Base-by-base conservation (phyloP, 1,140 invertebrate species). In the Notospermus geniculatus region DNA sequence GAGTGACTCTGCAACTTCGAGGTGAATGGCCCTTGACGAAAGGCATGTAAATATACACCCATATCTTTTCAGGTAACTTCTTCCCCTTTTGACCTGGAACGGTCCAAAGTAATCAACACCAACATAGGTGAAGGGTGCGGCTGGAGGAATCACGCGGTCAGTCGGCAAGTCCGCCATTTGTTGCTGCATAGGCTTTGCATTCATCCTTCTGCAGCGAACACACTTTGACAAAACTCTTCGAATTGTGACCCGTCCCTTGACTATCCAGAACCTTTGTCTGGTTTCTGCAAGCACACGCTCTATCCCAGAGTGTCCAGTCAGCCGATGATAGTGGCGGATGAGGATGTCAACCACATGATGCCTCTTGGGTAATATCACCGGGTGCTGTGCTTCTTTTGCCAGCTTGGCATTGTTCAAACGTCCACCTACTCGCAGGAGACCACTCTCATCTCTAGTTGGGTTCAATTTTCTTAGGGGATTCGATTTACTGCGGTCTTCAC, bases 21-120 rank as follows among this genome's bases (percentile, higher is more conserved):
- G 25, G 19, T 60, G 58, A 54, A 60, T 32, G 15, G 58, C 58
- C 30, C 58, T 52, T 15, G 30, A 53, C n/a, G 27, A n/a, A 2
- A 53, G 25, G 32, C 58, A 60, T 13, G 58, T 60, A 53, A 60
- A 60, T 2, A 60, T 1, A 27, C 43, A 60, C 1, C 58, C 58
- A n/a, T 53, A 60, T 2, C 58, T 22, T n/a, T 60, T 60, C 7
- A 53, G 25, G 5, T 11, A 5, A 2, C 2, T 7, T 2, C 58
- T 28, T 4, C 15, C 46, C 17, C 43, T n/a, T 54, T 60, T 60
- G 1, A 60, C 43, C 13, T 54, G 9, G 41, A 60, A 60, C 1
- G 58, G 43, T 28, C 58, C 58, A 32, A 60, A 60, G 7, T 19
- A 25, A 53, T 60, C 58, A 2, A 60, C 46, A 2, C 58, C 58